Percentiles rank a stretch among this genome's conserved stretches.
phyloP scores from a whole-genome alignment of 2,797 vertebrate genomes.

The Centropyge bicolor region DNA sequence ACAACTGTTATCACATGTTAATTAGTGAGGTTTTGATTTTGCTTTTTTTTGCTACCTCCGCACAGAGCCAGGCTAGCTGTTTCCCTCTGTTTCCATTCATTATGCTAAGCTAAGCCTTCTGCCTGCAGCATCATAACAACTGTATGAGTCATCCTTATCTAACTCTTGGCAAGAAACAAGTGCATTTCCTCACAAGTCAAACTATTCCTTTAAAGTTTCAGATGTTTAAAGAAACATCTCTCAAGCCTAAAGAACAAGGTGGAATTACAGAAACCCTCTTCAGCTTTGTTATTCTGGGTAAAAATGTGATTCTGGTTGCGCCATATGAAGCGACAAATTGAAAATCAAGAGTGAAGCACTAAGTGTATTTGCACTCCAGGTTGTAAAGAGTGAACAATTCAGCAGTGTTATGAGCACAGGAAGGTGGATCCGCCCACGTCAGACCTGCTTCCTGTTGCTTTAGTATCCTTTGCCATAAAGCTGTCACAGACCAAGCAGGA shows the following conservation, averaged over 20 bases:
- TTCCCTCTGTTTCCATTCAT: neutral
- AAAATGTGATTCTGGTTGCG: too few relatives aligned
- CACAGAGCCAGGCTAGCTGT: neutral
- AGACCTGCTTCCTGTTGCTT: conserved; percentile 5
- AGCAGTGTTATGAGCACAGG: neutral
- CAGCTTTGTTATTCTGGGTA: neutral
- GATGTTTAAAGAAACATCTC: neutral
- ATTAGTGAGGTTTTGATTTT: too few relatives aligned
- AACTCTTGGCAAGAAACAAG: neutral
- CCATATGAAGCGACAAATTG: neutral
- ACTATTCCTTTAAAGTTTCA: neutral
- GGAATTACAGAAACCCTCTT: neutral
- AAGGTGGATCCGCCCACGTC: neutral
- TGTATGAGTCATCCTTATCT: neutral
- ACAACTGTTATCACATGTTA: neutral
- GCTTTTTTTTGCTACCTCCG: neutral
- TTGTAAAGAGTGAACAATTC: neutral
- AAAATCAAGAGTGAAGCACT: neutral
- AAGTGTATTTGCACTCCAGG: neutral
- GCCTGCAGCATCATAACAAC: neutral
- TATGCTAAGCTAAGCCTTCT: neutral
- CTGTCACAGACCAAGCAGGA: neutral
- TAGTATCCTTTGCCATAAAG: neutral
- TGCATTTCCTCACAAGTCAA: neutral
- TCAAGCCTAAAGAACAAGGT: neutral